These are phyloP conservation scores for Lerema accius DNA, from an alignment of 1,140 invertebrate genomes.

Conservation along the genomic window DNA sequence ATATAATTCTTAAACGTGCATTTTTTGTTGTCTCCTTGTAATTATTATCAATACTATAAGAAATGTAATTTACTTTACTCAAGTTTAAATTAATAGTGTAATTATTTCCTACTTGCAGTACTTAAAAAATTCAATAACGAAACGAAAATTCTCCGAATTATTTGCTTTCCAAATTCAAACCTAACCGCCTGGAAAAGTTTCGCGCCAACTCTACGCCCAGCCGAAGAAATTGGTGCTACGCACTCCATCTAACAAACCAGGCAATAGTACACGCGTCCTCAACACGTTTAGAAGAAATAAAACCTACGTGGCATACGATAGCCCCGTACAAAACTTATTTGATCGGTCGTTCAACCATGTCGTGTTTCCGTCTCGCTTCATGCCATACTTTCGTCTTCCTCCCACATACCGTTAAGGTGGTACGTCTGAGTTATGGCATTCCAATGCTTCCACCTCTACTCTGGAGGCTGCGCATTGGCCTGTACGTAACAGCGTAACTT, in stretches of 20 bases:
- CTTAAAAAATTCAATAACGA: too few relatives aligned
- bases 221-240: slow-evolving; percentile 46
- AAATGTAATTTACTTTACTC: too few relatives aligned
- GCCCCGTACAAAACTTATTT: slow-evolving; percentile 79
- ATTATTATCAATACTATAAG: too few relatives aligned
- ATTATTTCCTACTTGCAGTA: too few relatives aligned
- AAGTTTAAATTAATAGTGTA: too few relatives aligned
- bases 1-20: too few relatives aligned
- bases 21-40: too few relatives aligned
- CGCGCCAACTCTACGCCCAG: slow-evolving; percentile 50
- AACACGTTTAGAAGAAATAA: slow-evolving; percentile 76
- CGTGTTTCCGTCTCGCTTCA: slow-evolving; percentile 53
- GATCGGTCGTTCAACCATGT: slow-evolving; percentile 81
- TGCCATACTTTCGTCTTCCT: slow-evolving; percentile 56
- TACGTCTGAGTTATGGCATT: slow-evolving; percentile 79
- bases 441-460: slow-evolving; percentile 73
- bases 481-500: slow-evolving; percentile 57
- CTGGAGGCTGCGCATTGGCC: slow-evolving; percentile 66
- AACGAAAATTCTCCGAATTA: too few relatives aligned
- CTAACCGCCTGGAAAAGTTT: slow-evolving; percentile 42
- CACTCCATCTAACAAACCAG: slow-evolving; percentile 66
- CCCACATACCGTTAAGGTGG: slow-evolving; percentile 76
- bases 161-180: slow-evolving; percentile 28
- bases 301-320: slow-evolving; percentile 77
- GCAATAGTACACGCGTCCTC: slow-evolving; percentile 60